Base-by-base conservation (phyloP, 1,140 invertebrate species). In the Rhynchophorus ferrugineus region DNA sequence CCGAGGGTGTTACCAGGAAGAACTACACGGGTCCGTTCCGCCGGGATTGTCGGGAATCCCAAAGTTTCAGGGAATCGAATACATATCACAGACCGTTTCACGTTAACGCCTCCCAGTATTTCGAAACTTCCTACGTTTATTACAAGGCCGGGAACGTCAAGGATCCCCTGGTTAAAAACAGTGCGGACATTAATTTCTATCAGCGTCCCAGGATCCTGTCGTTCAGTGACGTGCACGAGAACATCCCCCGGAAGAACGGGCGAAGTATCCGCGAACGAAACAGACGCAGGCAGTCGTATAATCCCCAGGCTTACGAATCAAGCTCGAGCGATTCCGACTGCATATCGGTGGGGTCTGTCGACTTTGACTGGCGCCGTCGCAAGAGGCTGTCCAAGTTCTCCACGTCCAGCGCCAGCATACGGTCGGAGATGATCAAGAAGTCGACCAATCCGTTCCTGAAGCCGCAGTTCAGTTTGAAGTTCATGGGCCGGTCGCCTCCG, bases 281-380 rank as follows among this genome's bases (percentile, higher is more conserved):
- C 16, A 54, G 75, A 3, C 61, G 75, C 3, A 61, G 75, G 3
- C 69, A 77, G 44, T 76, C 74, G 21, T 78, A 78, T 57, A 78
- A 78, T 66, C 75, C 75, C 11, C 61, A 72, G 65, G 68, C 69
- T 54, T 59, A 68, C 68, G 73, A 61, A 61, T 73, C 44, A 62
- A 74, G 64, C 67, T 69, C 67, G 2, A 67, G 64, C 44, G 66
- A 65, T 18, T 63, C 58, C 35, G 67, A 69, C 36, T 70, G 67
- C 47, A 61, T 66, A 21, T 67, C 65, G 47, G 49, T 67, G 19
- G 67, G 69, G 13, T 70, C 69, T 7, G 69, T 66, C 1, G 69
- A 70, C 58, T 62, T 69, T 17, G 67, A 70, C 53, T 67, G 67
- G 65, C 60, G 69, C 1, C 42, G 67, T 16, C 61, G 67, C 3